Base-by-base conservation (phyloP, 2,113 vertebrate genomes). In the Dascyllus trimaculatus region DNA sequence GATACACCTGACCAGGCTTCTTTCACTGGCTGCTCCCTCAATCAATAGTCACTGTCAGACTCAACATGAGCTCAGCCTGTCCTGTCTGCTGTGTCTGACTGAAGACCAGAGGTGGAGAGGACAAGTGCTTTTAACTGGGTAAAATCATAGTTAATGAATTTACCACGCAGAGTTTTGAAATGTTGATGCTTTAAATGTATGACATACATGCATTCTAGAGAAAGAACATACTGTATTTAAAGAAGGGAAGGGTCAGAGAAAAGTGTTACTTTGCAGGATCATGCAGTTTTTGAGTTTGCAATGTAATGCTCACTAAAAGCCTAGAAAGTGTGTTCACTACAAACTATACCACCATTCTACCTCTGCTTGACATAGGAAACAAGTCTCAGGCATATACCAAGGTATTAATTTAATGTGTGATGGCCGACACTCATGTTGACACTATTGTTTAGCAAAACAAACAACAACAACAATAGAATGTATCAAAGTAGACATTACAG, bases 1-100 rank as follows among this genome's bases (percentile, higher is more conserved):
- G 95, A 96, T 97, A 96, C 22, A 32, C 51, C 66, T 74, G 75
- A 76, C 74, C 66, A 22, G 48, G 74, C 66, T 71, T 68, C 80
- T 85, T 86, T 90, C 82, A 85, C 21, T 65, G 52, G 13, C 29
- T 60, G 73, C 45, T 48, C 46, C n/a, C 22, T 26, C 14, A 40
- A 69, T 69, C 74, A 77, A 61, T 68, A 77, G 43, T 53, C 46
- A 53, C 59, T 65, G 69, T 72, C 70, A 78, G 45, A 51, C 70
- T 60, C 57, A 49, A 38, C 14, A 54, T n/a, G 11, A 56, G 38
- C 2, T 6, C 35, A 32, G 2, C 22, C 13, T 6, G 43, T 52
- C 22, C 45, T 5, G 6, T 29, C 40, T 56, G 22, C 24, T 19
- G 21, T 38, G 14, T 45, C 54, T 67, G 72, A 66, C 1, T 45